Percentiles rank a stretch among this genome's conserved stretches.
Conservation (phyloP, 2,113 vertebrate genomes). For the Plecotus auritus region DNA sequence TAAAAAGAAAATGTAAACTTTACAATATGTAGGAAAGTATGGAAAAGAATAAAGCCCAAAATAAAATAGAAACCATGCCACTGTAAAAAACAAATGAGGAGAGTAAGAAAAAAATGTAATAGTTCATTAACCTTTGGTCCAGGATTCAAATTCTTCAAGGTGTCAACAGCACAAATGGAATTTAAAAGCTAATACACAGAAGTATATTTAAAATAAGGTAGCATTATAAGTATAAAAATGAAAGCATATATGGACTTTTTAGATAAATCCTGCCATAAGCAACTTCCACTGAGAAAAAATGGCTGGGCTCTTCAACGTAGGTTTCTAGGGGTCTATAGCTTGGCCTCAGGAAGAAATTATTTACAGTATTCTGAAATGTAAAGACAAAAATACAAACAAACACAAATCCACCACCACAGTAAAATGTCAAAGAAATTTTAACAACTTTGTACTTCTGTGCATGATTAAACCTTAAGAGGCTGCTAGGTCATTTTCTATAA, state of each 20-base stretch:
- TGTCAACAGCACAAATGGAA: background rate
- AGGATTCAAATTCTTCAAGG: conserved; percentile 22
- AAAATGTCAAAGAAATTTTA: conserved; percentile 22
- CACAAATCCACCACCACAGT: background rate
- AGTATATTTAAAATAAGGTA: conserved; percentile 27
- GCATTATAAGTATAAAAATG: background rate
- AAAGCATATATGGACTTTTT: background rate
- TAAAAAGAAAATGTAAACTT: conserved; percentile 21
- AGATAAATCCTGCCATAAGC: background rate
- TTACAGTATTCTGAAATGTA: background rate
- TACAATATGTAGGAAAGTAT: background rate
- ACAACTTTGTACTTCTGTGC: conserved; percentile 13
- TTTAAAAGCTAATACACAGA: conserved; percentile 46
- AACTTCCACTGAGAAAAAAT: conserved; percentile 22
- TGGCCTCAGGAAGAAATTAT: background rate
- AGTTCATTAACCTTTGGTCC: background rate
- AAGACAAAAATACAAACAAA: background rate
- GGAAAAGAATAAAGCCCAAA: conserved; percentile 20
- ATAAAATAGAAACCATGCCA: background rate
- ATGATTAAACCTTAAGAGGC: conserved; percentile 19
- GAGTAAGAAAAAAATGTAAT: background rate
- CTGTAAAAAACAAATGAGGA: background rate
- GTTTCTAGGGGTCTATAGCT: background rate
- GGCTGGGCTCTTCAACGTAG: background rate
- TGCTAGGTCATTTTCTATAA: conserved; percentile 16